phyloP scores from a whole-genome alignment of 2,888 invertebrate genomes.

The Amiota minor region DNA sequence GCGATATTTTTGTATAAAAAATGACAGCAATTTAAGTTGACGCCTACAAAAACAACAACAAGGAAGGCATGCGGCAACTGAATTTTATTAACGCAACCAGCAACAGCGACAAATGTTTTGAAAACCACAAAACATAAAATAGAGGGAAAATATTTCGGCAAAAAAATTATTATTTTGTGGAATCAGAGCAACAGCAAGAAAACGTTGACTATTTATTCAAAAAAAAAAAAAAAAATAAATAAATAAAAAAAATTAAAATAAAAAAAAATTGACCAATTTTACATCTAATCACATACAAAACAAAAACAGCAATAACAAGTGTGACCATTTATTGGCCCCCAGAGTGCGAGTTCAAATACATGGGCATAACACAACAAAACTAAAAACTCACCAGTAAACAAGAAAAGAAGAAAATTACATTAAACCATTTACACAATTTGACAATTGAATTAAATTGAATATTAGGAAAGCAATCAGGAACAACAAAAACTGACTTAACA shows the following conservation, averaged over 20 bases:
- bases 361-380: slow-evolving; percentile 11
- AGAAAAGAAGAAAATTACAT: slow-evolving; percentile 44
- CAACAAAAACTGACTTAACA: slow-evolving; percentile 33
- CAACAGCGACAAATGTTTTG: slow-evolving; percentile 34
- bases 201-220: no score
- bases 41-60: slow-evolving; percentile 18
- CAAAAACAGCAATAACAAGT: slow-evolving; percentile 11
- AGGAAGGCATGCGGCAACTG: not conserved
- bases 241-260: no score
- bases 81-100: slow-evolving; percentile 26
- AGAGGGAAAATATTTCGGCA: slow-evolving; percentile 27
- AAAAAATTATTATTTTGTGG: slow-evolving; percentile 23
- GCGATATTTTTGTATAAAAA: not conserved
- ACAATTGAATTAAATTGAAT: slow-evolving; percentile 61
- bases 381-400: slow-evolving; percentile 12
- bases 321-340: no score
- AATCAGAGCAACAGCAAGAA: not conserved
- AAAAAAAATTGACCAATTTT: slow-evolving; percentile 57
- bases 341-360: no score
- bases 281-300: slow-evolving; percentile 48
- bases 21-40: slow-evolving; percentile 17
- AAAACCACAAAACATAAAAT: slow-evolving; percentile 27
- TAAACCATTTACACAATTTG: slow-evolving; percentile 54
- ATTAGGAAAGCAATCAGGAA: slow-evolving; percentile 42
- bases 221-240: slow-evolving; percentile 43